These are phyloP conservation scores for Lepisosteus osseus DNA, from an alignment of 2,113 vertebrate genomes.

Conservation along the genomic window DNA sequence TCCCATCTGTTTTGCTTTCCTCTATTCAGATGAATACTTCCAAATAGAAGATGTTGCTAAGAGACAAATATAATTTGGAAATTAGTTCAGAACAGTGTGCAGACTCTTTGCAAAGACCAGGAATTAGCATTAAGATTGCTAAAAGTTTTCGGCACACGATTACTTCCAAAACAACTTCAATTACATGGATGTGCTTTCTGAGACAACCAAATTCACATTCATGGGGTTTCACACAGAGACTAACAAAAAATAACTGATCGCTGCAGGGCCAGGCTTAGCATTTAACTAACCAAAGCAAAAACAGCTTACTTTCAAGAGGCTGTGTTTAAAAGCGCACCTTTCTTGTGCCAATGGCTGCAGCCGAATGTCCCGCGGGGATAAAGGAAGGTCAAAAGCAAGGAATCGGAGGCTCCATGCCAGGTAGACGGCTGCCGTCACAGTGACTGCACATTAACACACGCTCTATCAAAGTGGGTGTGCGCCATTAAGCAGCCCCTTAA, in stretches of 20 bases:
- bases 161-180: neutral
- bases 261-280: neutral
- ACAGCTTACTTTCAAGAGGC: neutral
- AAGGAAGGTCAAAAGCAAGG: neutral
- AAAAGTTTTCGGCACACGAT: neutral
- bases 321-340: neutral
- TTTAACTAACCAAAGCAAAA: neutral
- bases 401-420: neutral
- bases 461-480: conserved; percentile 1
- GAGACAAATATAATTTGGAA: no score
- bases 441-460: neutral
- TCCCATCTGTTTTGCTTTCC: no score
- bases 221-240: neutral
- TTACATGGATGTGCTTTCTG: neutral
- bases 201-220: neutral
- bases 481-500: neutral
- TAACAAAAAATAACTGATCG: neutral
- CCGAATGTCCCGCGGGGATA: neutral
- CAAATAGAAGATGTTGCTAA: no score
- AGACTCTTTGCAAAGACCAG: no score
- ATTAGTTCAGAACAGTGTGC: no score
- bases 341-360: neutral
- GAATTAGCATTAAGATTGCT: conserved; percentile 48
- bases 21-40: no score
- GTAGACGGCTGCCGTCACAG: no score